These are phyloP conservation scores for Onychomys arenicola DNA, from an alignment of 2,797 vertebrate species.

Conservation along the genomic window DNA sequence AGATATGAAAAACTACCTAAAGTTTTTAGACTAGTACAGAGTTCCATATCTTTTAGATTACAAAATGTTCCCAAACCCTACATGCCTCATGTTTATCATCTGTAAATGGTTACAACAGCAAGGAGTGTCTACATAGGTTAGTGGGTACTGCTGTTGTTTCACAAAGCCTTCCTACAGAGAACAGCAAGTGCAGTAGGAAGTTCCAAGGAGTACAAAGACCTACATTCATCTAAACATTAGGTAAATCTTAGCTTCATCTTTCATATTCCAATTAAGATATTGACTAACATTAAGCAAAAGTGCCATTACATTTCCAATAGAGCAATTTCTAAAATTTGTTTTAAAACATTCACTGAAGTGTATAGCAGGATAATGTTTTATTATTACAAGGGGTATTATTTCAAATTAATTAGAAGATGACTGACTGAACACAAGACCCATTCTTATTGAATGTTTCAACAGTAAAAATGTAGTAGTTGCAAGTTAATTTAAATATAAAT, in stretches of 20 bases:
- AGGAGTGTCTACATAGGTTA: not conserved
- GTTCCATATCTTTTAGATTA: not conserved
- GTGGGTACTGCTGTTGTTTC: not conserved
- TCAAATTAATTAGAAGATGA: too few relatives aligned
- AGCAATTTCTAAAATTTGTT: too few relatives aligned
- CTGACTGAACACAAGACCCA: too few relatives aligned
- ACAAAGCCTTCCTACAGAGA: not conserved
- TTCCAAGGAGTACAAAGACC: not conserved
- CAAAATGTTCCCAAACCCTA: not conserved
- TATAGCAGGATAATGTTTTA: too few relatives aligned
- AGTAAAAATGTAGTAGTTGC: not conserved
- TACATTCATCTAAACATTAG: not conserved
- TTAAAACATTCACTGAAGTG: too few relatives aligned
- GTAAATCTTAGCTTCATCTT: not conserved
- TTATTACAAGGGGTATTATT: too few relatives aligned
- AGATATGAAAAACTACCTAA: not conserved
- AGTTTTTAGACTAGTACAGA: not conserved
- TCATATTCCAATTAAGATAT: too few relatives aligned
- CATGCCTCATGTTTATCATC: not conserved
- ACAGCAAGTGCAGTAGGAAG: not conserved
- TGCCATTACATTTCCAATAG: too few relatives aligned
- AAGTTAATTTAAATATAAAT: not conserved
- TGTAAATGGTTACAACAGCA: not conserved
- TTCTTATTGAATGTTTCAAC: too few relatives aligned
- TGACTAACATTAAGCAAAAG: too few relatives aligned